Conservation (phyloP, 2,113 vertebrate genomes). For the Proterorhinus semilunaris region DNA sequence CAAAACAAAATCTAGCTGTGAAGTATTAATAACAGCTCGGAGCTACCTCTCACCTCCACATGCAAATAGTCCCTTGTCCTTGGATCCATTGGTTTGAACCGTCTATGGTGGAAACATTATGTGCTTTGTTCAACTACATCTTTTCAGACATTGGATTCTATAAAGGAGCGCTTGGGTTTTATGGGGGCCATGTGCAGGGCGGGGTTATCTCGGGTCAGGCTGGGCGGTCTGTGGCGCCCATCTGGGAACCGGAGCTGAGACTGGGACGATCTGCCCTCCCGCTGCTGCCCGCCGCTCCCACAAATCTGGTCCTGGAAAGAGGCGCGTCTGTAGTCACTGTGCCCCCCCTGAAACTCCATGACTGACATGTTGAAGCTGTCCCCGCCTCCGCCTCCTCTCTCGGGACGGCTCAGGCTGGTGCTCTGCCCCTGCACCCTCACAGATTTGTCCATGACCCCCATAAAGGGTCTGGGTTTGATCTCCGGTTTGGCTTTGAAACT, state of each 20-base stretch:
- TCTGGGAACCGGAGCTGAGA: conserved; percentile 73
- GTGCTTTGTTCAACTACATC: conserved; percentile 38
- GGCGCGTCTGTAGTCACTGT: conserved; percentile 62
- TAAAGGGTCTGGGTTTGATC: conserved; percentile 85
- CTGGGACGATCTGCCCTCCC: conserved; percentile 58
- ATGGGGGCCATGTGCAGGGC: conserved; percentile 77
- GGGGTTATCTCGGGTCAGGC: conserved; percentile 77
- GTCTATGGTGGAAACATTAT: conserved; percentile 31
- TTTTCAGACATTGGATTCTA: conserved; percentile 94
- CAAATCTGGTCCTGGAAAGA: conserved; percentile 66
- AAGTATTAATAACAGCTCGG: not conserved
- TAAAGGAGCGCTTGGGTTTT: conserved; percentile 95
- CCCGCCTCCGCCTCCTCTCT: conserved; percentile 53
- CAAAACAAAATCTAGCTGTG: not conserved
- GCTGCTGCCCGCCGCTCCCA: conserved; percentile 46
- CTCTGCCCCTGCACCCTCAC: conserved; percentile 83
- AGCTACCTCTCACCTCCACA: not conserved
- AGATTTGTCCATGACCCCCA: conserved; percentile 96
- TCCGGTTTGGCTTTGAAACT: conserved; percentile 74
- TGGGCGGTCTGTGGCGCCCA: conserved; percentile 74
- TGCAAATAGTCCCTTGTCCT: not conserved
- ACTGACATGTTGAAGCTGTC: conserved; percentile 58
- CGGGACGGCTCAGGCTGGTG: conserved; percentile 72
- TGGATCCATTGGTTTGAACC: conserved; percentile 2
- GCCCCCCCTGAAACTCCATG: conserved; percentile 69